Evolutionary conservation across 2,113 vertebrate genomes (phyloP).

Genomic region (Pristiophorus japonicus): DNA sequence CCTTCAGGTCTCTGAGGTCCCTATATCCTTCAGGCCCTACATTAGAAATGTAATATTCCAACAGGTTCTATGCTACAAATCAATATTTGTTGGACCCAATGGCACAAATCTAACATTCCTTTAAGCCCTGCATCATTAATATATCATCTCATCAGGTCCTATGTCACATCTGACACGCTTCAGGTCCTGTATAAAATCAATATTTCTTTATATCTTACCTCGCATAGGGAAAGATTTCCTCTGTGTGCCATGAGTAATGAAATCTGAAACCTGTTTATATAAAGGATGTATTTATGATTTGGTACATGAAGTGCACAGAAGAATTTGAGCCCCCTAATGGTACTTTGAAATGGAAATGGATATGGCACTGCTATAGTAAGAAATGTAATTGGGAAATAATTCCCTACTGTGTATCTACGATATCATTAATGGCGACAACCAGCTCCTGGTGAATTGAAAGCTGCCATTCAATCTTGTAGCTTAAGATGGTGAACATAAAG

Average conservation of each 20-base stretch:
- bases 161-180: not conserved
- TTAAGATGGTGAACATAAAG: not conserved
- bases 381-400: not conserved
- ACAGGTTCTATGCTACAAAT: not conserved
- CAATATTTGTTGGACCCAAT: not conserved
- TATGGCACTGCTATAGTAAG: not conserved
- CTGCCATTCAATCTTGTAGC: not conserved
- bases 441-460: not conserved
- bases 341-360: not conserved
- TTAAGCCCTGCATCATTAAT: not conserved
- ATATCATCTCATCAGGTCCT: not conserved
- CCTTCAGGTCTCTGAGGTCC: not conserved
- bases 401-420: not conserved
- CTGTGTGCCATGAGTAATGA: not conserved
- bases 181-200: not conserved
- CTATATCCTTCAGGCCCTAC: not conserved
- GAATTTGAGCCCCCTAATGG: not conserved
- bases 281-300: not conserved
- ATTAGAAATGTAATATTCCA: not conserved
- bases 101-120: not conserved
- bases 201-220: not conserved
- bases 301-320: not conserved
- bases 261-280: not conserved
- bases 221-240: not conserved
- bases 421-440: not conserved